Conservation (phyloP, 1,140 invertebrate species). For the Hyposmocoma kahamanoa region DNA sequence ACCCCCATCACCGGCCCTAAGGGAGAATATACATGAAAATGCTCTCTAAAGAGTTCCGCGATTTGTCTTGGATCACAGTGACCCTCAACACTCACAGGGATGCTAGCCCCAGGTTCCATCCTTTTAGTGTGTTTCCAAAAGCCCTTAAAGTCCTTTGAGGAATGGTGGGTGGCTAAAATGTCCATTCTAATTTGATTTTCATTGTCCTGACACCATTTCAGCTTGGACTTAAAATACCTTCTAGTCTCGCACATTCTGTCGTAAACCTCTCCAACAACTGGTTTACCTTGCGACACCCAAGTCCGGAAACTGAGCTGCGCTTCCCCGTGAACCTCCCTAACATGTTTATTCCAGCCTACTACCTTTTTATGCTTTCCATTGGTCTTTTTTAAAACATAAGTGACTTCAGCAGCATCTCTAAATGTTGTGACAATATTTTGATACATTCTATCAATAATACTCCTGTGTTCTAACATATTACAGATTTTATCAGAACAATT, state of each 20-base stretch:
- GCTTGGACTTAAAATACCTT: neutral
- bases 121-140: neutral
- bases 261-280: neutral
- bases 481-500: neutral
- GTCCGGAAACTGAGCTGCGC: neutral
- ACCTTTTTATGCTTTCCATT: neutral
- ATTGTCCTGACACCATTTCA: neutral
- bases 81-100: neutral
- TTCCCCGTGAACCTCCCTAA: neutral
- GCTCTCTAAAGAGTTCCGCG: neutral
- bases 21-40: neutral
- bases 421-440: neutral
- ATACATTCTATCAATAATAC: neutral
- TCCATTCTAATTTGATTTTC: neutral
- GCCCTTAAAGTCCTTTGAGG: neutral
- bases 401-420: neutral
- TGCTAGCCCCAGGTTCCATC: neutral
- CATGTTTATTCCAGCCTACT: neutral
- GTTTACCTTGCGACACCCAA: neutral
- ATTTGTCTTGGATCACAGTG: neutral
- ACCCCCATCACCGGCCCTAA: no score
- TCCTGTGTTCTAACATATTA: neutral
- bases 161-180: neutral
- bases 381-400: neutral
- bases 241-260: neutral